These are phyloP conservation scores for Tamias sibiricus DNA, from an alignment of 2,113 vertebrate genomes.

Conservation along the genomic window DNA sequence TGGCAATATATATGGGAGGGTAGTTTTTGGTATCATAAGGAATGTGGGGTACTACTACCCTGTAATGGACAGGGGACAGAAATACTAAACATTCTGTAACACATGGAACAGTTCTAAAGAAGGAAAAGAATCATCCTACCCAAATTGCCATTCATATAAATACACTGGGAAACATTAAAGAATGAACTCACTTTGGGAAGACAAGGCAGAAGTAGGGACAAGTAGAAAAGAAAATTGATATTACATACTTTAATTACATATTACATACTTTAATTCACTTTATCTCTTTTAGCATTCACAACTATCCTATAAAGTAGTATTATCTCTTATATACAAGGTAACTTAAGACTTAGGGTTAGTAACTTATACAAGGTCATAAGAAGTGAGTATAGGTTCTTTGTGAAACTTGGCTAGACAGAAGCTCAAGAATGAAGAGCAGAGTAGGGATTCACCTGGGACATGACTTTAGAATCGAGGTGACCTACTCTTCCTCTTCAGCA, in stretches of 20 bases:
- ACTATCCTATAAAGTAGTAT: neutral
- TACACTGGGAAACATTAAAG: neutral
- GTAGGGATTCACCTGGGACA: constrained; percentile 1
- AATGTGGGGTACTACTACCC: neutral
- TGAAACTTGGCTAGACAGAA: neutral
- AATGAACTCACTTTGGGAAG: neutral
- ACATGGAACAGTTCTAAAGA: neutral
- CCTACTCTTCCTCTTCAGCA: neutral
- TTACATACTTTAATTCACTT: neutral
- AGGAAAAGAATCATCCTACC: neutral
- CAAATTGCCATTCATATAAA: neutral
- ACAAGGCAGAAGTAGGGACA: neutral
- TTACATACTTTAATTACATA: constrained; percentile 19
- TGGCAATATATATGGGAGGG: neutral
- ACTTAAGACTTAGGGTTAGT: neutral
- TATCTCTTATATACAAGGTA: constrained; percentile 21
- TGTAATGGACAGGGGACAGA: neutral
- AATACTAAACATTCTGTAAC: constrained; percentile 12
- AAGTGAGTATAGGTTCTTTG: constrained; percentile 1
- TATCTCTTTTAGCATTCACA: neutral
- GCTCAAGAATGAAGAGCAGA: constrained; percentile 7
- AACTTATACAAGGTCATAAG: constrained; percentile 24
- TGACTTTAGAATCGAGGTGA: constrained; percentile 31
- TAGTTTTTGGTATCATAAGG: neutral
- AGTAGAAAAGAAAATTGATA: neutral